Conservation (phyloP, 2,113 vertebrate genomes). For the Morone chrysops region DNA sequence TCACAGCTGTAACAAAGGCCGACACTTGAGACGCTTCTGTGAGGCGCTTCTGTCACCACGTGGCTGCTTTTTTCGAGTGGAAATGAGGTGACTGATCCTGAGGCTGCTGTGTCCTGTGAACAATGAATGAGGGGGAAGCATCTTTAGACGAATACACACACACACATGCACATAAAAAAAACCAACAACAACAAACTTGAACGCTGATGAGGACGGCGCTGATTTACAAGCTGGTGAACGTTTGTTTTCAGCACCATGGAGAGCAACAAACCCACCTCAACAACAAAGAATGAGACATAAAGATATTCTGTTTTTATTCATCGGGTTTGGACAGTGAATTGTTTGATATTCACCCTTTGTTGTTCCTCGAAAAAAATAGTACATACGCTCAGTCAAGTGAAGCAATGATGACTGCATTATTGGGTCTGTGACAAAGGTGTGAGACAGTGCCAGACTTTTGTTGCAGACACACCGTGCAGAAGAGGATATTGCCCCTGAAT, state of each 20-base stretch:
- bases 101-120: background rate
- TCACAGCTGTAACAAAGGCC: slow-evolving; percentile 38
- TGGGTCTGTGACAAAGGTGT: background rate
- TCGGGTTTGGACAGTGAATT: background rate
- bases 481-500: background rate
- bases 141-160: background rate
- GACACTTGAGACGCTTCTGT: slow-evolving; percentile 44
- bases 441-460: background rate
- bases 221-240: slow-evolving; percentile 35
- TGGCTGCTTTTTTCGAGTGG: background rate
- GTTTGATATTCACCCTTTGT: background rate
- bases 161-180: background rate
- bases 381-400: slow-evolving; percentile 22
- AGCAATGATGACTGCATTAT: background rate
- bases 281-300: background rate
- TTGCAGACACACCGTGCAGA: background rate
- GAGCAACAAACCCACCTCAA: slow-evolving; percentile 54
- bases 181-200: no score
- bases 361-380: background rate
- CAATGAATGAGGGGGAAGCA: background rate
- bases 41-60: slow-evolving; percentile 23
- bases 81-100: slow-evolving; percentile 34
- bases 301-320: background rate
- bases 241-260: slow-evolving; percentile 83
- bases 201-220: background rate